phyloP scores from a whole-genome alignment of 2,888 invertebrate species.

The Lacanobia oleracea region DNA sequence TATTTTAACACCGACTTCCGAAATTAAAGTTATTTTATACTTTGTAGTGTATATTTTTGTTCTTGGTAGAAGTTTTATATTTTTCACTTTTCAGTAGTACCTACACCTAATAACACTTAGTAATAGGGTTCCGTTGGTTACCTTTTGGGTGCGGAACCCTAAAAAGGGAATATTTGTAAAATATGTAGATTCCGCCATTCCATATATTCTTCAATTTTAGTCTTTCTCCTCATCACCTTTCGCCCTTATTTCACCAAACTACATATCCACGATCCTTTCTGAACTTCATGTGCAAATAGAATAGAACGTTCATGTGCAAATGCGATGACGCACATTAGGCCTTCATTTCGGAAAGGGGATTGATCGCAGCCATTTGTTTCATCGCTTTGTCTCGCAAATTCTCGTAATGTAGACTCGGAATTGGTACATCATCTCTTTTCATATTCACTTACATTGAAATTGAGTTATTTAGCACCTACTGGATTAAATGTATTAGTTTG shows the following conservation, averaged over 20 bases:
- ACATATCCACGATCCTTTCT: conserved; percentile 28
- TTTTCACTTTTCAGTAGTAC: too few relatives aligned
- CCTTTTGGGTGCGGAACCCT: too few relatives aligned
- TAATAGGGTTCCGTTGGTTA: too few relatives aligned
- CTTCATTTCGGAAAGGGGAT: conserved; percentile 82
- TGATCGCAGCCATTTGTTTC: conserved; percentile 84
- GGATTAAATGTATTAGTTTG: conserved; percentile 36
- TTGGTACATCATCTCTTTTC: conserved; percentile 69
- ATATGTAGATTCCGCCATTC: too few relatives aligned
- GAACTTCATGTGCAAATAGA: conserved; percentile 68
- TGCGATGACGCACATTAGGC: conserved; percentile 88
- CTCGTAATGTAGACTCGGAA: conserved; percentile 56
- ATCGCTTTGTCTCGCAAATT: conserved; percentile 70
- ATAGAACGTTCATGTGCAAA: conserved; percentile 85
- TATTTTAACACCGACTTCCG: too few relatives aligned
- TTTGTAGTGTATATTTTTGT: too few relatives aligned
- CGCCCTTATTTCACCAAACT: not conserved
- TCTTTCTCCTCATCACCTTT: not conserved
- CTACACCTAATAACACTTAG: too few relatives aligned
- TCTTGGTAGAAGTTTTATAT: too few relatives aligned
- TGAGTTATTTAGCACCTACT: conserved; percentile 63
- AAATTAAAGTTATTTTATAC: too few relatives aligned
- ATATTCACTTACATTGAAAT: conserved; percentile 70
- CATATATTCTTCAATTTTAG: too few relatives aligned
- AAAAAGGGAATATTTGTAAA: too few relatives aligned